A percentile compares a stretch with the other conserved stretches of the same genome.
Evolutionary conservation across 2,113 vertebrate species (phyloP).

Genomic region (Edolisoma coerulescens): DNA sequence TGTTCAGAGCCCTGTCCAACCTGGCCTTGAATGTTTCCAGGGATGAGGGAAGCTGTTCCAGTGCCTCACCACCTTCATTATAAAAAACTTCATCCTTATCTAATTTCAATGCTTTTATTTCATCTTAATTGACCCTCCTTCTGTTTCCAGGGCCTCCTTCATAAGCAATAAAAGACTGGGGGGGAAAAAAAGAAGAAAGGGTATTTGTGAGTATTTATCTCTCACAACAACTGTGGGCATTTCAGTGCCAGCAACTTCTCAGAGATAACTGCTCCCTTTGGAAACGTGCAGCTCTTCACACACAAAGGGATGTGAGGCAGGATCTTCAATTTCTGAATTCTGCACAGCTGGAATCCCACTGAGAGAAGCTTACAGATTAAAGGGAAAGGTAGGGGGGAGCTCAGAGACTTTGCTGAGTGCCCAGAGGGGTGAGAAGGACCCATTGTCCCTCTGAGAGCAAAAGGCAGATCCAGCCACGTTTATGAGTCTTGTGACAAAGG

Average conservation of each 20-base stretch:
- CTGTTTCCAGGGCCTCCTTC: background rate
- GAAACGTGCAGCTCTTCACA: background rate
- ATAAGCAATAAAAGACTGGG: background rate
- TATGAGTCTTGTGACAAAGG: background rate
- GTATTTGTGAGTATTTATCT: background rate
- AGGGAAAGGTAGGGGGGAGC: background rate
- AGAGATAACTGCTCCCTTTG: background rate
- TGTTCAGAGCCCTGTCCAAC: background rate
- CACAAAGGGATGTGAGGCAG: background rate
- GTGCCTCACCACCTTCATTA: background rate
- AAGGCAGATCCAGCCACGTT: background rate
- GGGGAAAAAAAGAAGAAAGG: rapidly evolving
- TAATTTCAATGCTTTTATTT: background rate
- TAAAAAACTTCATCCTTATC: background rate
- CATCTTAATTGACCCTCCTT: background rate
- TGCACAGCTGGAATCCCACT: background rate
- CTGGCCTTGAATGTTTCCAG: background rate
- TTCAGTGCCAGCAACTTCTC: background rate
- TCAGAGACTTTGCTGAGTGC: background rate
- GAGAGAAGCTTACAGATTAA: background rate
- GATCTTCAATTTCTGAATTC: background rate
- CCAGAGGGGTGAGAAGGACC: background rate
- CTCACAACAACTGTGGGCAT: background rate
- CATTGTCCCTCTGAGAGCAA: background rate
- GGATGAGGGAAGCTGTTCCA: background rate